Evolutionary conservation across 2,888 invertebrate species (phyloP), one percentile per base, ranked within the genome.

Genomic region (Escarpia spicata): DNA sequence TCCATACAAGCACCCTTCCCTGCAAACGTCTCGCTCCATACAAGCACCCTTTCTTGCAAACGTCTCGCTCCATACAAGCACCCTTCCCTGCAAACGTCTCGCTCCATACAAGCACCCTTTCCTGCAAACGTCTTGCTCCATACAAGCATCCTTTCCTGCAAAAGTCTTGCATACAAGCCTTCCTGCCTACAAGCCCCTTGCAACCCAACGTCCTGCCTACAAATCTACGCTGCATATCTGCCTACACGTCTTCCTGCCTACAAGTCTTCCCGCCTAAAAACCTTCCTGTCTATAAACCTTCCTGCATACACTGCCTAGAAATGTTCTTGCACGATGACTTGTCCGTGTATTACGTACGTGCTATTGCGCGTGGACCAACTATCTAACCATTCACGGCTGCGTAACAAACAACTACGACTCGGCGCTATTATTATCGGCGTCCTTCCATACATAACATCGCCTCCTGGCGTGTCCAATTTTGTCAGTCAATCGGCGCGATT

Each of bases 401-500:
- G 8, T 2, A 45, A 45, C 52, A 52, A 52, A 52, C 52, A 26
- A 6, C 75, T 75, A 26, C 26, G n/a, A 15, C 75, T 75, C 75
- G 75, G 75, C 75, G n/a, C 4, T 26, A 19, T 75, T 75, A 26
- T 75, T 26, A 2, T 6, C 75, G 75, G 19, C 26, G n/a, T 52
- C 75, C 75, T 75, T 26, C 75, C n/a, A 75, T 19, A n/a, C 75
- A 75, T 26, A 75, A 15, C 75, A 26, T 26, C n/a, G 75, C 26
- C 75, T 26, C 26, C 75, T 75, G 75, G n/a, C 75, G 75, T 75
- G 75, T 75, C 75, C 75, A 75, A 75, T 75, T 75, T 75, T 75
- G 75, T 75, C 75, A 75, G 75, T 75, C 26, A 6, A 75, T 75
- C n/a, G 75, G 19, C 26, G 75, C 26, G 75, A 75, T 75, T 75